These are phyloP conservation scores for Drosophila saltans DNA, from an alignment of 1,140 invertebrate species.

Conservation along the genomic window DNA sequence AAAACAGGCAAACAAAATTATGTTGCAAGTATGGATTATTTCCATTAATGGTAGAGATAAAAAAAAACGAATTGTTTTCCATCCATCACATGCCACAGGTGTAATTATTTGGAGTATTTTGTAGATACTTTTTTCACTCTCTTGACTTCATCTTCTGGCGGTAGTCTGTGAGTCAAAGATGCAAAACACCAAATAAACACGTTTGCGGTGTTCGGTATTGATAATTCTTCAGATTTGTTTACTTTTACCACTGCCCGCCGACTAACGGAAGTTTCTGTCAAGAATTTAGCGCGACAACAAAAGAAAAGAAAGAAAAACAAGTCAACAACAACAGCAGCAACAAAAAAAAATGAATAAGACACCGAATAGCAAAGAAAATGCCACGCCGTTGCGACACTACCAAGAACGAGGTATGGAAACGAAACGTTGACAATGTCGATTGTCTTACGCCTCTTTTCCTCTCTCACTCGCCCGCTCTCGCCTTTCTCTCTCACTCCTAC, in stretches of 20 bases:
- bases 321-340: background rate
- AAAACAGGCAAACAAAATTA: too few relatives aligned
- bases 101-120: constrained; percentile 22
- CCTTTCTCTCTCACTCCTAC: constrained; percentile 10
- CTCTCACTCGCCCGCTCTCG: constrained; percentile 27
- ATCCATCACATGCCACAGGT: background rate
- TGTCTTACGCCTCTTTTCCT: constrained; percentile 21
- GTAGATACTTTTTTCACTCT: constrained; percentile 16
- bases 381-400: constrained; percentile 57
- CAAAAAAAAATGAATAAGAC: background rate
- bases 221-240: constrained; percentile 54
- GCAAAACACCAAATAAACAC: constrained; percentile 40
- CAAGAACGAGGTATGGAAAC: constrained; percentile 49
- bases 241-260: constrained; percentile 42
- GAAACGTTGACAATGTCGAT: constrained; percentile 13
- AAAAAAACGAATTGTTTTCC: background rate
- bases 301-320: constrained; percentile 29
- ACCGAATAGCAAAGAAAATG: constrained; percentile 36
- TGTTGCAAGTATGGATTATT: background rate
- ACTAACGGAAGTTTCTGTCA: constrained; percentile 68
- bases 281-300: constrained; percentile 59
- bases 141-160: background rate
- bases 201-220: constrained; percentile 23
- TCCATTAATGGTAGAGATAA: background rate
- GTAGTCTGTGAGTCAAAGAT: constrained; percentile 15